Conservation (phyloP, 2,797 vertebrate genomes). For the Euthynnus affinis region DNA sequence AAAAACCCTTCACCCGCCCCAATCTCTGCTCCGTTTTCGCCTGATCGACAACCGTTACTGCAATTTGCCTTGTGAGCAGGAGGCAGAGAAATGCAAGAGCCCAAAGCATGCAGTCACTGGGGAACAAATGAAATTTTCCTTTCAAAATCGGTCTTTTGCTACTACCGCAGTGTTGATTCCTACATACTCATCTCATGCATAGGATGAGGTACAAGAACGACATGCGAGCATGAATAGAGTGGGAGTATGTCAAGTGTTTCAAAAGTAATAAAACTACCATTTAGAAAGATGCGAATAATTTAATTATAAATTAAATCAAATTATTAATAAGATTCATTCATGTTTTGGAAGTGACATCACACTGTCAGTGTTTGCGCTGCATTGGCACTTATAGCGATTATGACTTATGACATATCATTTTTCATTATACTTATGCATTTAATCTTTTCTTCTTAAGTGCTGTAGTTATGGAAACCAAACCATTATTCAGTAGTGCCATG, state of each 20-base stretch:
- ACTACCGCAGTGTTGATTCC: constrained; percentile 33
- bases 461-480: neutral
- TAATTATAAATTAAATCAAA: neutral
- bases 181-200: constrained; percentile 26
- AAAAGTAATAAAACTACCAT: neutral
- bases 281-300: neutral
- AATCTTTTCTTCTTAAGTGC: neutral
- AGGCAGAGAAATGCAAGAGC: constrained; percentile 50
- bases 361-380: neutral
- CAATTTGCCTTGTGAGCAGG: constrained; percentile 80
- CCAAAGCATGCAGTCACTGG: constrained; percentile 64
- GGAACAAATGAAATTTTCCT: constrained; percentile 61
- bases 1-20: constrained; percentile 76
- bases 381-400: neutral
- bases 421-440: neutral
- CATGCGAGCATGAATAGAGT: constrained; percentile 12
- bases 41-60: constrained; percentile 76
- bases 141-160: constrained; percentile 46
- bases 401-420: no score
- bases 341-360: neutral
- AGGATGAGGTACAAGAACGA: constrained; percentile 12
- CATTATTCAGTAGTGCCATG: no score
- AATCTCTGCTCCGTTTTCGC: constrained; percentile 57
- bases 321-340: neutral
- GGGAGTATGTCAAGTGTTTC: neutral